Percentiles rank a stretch among this genome's conserved stretches.
Conservation (phyloP, 2,797 vertebrate genomes). For the Florisuga fusca region DNA sequence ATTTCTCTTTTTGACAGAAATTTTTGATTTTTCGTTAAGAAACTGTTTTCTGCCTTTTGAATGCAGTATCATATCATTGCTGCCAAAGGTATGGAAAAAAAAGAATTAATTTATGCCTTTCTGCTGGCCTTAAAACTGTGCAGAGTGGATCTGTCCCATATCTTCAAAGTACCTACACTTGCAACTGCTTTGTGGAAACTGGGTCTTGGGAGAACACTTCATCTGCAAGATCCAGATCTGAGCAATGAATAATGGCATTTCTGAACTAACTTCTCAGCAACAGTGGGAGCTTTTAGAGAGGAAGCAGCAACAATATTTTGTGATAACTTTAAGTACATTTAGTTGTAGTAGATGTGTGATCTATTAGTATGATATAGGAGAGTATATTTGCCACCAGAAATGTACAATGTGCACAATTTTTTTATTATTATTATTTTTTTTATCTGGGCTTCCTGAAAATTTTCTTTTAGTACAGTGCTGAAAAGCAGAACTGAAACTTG, state of each 20-base stretch:
- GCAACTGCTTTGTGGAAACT: neutral
- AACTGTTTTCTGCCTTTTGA: neutral
- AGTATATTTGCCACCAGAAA: neutral
- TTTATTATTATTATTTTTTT: neutral
- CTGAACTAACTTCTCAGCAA: neutral
- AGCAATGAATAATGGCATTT: neutral
- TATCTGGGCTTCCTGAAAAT: neutral
- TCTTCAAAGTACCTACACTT: neutral
- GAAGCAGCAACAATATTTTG: neutral
- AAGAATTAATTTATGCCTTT: neutral
- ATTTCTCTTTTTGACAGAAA: neutral
- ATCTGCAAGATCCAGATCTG: neutral
- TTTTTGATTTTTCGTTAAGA: neutral
- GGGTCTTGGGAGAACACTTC: neutral
- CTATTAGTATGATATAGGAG: neutral
- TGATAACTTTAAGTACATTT: neutral
- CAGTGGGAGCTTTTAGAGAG: neutral
- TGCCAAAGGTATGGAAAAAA: neutral
- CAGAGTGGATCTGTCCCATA: neutral
- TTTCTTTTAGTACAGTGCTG: neutral
- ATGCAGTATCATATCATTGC: neutral
- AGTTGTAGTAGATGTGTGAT: neutral
- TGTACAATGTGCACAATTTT: neutral
- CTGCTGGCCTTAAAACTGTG: neutral
- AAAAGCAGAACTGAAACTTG: neutral